These are phyloP conservation scores for Hirtodrosophila cameraria DNA, from an alignment of 2,888 invertebrate species.

Conservation along the genomic window DNA sequence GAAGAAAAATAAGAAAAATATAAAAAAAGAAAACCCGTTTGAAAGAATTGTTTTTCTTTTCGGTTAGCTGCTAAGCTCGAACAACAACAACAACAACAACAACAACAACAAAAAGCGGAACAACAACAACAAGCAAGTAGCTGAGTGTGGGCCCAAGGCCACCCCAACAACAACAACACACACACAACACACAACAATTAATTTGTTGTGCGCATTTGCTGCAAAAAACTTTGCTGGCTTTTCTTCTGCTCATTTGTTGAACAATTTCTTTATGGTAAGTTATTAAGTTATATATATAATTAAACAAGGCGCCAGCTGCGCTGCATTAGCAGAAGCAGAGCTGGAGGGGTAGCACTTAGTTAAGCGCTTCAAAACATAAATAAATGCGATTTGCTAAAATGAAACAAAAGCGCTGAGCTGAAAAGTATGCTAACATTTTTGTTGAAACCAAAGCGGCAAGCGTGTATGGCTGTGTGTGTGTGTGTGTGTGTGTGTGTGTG, in stretches of 20 bases:
- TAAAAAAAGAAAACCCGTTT: slow-evolving; percentile 52
- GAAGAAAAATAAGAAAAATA: slow-evolving; percentile 8
- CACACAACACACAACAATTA: slow-evolving; percentile 13
- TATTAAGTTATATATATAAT: slow-evolving; percentile 28
- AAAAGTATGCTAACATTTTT: slow-evolving; percentile 45
- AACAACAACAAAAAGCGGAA: slow-evolving; percentile 32
- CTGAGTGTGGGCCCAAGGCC: slow-evolving; percentile 24
- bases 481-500: neutral
- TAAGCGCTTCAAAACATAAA: no score
- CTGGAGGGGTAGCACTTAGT: neutral
- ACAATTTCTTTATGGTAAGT: slow-evolving; percentile 61
- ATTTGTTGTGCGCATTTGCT: slow-evolving; percentile 24
- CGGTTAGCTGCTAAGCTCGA: slow-evolving; percentile 41
- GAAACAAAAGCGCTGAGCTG: no score
- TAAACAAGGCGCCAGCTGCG: no score
- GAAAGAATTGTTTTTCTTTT: no score
- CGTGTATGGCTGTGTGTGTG: neutral
- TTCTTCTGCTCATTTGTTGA: slow-evolving; percentile 35
- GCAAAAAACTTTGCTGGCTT: slow-evolving; percentile 20
- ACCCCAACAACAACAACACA: slow-evolving; percentile 26
- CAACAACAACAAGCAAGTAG: slow-evolving; percentile 4
- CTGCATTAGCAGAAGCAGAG: no score
- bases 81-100: slow-evolving; percentile 23
- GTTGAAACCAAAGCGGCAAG: no score
- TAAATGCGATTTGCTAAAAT: no score